Percentiles rank a stretch among this genome's conserved stretches.
Evolutionary conservation across 2,113 vertebrate genomes (phyloP).

Genomic region (Leptobrachium ailaonicum): DNA sequence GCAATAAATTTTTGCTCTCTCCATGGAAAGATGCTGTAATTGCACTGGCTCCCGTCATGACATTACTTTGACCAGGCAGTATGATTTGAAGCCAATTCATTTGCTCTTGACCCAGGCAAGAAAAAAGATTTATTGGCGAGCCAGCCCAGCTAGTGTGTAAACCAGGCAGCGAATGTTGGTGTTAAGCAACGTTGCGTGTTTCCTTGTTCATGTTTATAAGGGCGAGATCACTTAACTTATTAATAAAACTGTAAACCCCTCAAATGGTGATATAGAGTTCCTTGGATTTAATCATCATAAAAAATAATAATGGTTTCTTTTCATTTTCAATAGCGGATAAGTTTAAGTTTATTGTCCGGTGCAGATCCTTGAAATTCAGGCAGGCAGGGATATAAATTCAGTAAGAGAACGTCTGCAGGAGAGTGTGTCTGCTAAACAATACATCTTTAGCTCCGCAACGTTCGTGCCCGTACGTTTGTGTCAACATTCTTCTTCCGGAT

Average conservation of each 20-base stretch:
- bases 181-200: constrained; percentile 4
- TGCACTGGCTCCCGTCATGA: neutral
- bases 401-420: no score
- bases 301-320: neutral
- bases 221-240: constrained; percentile 11
- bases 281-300: constrained; percentile 23
- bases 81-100: constrained; percentile 43
- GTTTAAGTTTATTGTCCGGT: neutral
- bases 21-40: constrained; percentile 26
- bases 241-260: constrained; percentile 23
- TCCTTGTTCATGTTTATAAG: neutral
- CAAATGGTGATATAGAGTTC: constrained; percentile 1
- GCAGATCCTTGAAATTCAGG: neutral
- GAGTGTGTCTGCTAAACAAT: no score
- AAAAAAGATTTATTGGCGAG: constrained; percentile 25
- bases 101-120: constrained; percentile 24
- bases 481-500: no score
- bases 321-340: neutral
- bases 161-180: neutral
- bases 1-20: constrained; percentile 31
- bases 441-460: no score
- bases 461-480: no score
- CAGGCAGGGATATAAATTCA: no score
- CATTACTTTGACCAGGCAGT: constrained; percentile 31
- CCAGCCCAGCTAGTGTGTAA: neutral